Evolutionary conservation across 2,888 invertebrate species (phyloP).

Genomic region (Perizoma flavofasciatum): DNA sequence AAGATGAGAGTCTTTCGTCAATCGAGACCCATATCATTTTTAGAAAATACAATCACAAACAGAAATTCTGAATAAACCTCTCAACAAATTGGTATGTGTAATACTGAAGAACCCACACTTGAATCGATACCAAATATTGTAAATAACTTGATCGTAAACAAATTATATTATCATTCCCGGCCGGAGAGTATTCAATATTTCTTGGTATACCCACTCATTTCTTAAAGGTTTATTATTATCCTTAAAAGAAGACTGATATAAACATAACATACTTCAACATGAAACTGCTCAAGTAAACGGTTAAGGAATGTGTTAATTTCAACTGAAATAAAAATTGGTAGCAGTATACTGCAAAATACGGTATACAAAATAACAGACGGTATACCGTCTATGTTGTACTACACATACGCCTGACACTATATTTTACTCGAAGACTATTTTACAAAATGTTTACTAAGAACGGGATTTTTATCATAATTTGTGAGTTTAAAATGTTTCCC

Average conservation of each 20-base stretch:
- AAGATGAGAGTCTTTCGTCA: conserved; percentile 8
- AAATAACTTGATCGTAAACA: conserved; percentile 1
- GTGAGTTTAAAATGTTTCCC: too few species aligned
- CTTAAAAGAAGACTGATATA: background rate
- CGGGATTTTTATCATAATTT: too few species aligned
- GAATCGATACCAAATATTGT: conserved; percentile 4
- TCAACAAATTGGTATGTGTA: background rate
- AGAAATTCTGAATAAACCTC: background rate
- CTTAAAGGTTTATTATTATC: background rate
- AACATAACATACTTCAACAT: background rate
- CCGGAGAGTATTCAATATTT: background rate
- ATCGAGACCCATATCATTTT: conserved; percentile 26
- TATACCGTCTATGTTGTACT: too few species aligned
- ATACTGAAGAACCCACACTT: conserved; percentile 1
- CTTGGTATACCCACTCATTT: background rate
- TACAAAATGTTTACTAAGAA: too few species aligned
- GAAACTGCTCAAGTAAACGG: background rate
- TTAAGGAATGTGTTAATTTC: conserved; percentile 13
- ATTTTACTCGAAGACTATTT: too few species aligned
- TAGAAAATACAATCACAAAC: conserved; percentile 10
- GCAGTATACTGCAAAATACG: conserved; percentile 5
- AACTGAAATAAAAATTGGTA: conserved; percentile 22
- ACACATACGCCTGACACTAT: too few species aligned
- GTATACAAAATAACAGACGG: conserved; percentile 6
- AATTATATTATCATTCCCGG: conserved; percentile 1